phyloP scores from a whole-genome alignment of 2,888 invertebrate species.

The Cistogaster globosa region DNA sequence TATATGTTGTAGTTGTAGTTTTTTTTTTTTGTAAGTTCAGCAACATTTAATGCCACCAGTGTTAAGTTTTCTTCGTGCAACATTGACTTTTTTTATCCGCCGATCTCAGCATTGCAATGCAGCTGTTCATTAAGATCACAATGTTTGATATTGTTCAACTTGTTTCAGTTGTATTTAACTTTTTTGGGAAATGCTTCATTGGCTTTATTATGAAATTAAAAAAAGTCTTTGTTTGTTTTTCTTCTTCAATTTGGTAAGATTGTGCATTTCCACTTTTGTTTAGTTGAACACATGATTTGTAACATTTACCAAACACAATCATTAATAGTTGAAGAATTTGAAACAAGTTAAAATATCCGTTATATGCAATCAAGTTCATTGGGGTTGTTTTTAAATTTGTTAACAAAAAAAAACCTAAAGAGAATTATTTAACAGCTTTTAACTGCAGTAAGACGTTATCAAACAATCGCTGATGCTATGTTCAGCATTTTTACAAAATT shows the following conservation, averaged over 20 bases:
- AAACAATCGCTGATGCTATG: too few relatives aligned
- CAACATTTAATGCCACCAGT: slow-evolving; percentile 47
- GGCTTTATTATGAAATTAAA: slow-evolving; percentile 22
- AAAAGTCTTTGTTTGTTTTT: slow-evolving; percentile 30
- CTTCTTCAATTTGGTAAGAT: background rate
- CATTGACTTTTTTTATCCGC: slow-evolving; percentile 3
- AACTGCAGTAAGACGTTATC: too few relatives aligned
- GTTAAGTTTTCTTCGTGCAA: slow-evolving; percentile 28
- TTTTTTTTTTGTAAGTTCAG: slow-evolving; percentile 53
- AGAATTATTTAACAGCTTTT: too few relatives aligned
- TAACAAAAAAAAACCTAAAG: too few relatives aligned
- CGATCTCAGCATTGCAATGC: slow-evolving; percentile 13
- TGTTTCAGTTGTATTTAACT: slow-evolving; percentile 16
- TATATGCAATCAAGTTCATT: background rate
- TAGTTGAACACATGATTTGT: slow-evolving; percentile 20
- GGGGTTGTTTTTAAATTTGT: background rate
- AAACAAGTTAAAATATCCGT: background rate
- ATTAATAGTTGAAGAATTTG: background rate
- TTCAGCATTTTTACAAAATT: too few relatives aligned
- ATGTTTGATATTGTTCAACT: slow-evolving; percentile 29
- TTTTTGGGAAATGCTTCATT: slow-evolving; percentile 42
- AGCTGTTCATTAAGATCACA: slow-evolving; percentile 46
- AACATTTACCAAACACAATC: background rate
- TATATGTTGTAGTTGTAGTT: background rate
- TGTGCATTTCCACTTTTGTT: slow-evolving; percentile 30